Conservation (phyloP, 2,113 vertebrate species). For the Strix aluco region DNA sequence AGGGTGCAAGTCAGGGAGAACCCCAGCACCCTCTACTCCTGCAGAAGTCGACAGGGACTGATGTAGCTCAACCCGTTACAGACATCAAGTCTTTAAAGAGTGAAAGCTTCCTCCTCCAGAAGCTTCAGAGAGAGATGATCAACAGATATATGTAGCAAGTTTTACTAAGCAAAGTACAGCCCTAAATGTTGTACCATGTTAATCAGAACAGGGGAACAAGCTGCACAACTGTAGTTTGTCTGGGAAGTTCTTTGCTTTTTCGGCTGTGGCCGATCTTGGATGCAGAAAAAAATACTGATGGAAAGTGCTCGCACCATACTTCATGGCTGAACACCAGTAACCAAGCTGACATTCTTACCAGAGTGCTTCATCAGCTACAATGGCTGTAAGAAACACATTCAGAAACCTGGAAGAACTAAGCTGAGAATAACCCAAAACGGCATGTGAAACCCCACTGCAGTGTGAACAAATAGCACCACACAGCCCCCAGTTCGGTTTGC, state of each 20-base stretch:
- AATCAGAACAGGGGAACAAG: background rate
- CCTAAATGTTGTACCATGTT: accelerated
- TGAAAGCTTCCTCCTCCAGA: background rate
- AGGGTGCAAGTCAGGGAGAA: background rate
- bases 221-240: background rate
- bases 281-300: background rate
- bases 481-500: accelerated
- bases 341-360: background rate
- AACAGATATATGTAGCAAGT: background rate
- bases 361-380: background rate
- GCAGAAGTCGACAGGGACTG: background rate
- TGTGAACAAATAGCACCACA: accelerated
- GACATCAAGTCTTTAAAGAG: background rate
- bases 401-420: background rate
- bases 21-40: background rate
- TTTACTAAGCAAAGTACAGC: background rate
- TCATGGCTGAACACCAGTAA: background rate
- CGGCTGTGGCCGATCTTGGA: background rate
- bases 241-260: background rate
- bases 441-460: accelerated
- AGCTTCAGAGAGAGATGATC: background rate
- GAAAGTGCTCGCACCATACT: background rate
- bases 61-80: background rate
- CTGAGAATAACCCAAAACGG: background rate
- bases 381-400: background rate